These are phyloP conservation scores for Athalia circularis DNA, from an alignment of 2,888 invertebrate species.

Conservation along the genomic window DNA sequence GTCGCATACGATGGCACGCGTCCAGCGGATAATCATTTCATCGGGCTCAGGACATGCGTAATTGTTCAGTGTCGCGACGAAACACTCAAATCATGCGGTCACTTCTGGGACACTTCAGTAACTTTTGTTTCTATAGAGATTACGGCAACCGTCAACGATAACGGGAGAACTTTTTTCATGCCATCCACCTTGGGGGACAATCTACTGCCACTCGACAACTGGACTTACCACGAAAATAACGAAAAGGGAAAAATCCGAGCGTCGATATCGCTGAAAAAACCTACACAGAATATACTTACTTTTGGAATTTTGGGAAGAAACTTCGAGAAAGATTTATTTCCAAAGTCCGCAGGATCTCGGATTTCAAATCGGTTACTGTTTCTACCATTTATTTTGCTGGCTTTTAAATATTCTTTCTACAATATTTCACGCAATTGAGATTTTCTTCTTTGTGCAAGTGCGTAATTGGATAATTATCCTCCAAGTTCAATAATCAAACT, in stretches of 20 bases:
- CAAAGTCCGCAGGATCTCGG: not conserved
- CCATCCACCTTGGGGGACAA: conserved; percentile 53
- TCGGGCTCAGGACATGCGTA: conserved; percentile 64
- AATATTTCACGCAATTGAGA: too few species aligned
- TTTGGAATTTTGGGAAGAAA: conserved; percentile 61
- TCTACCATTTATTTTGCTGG: not conserved
- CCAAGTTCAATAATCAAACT: too few species aligned
- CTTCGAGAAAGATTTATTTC: conserved; percentile 45
- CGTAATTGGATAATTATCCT: too few species aligned
- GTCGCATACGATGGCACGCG: conserved; percentile 65
- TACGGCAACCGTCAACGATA: conserved; percentile 54
- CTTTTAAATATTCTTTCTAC: not conserved
- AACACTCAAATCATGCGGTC: conserved; percentile 62
- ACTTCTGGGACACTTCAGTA: conserved; percentile 46
- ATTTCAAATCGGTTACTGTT: not conserved
- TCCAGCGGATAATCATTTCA: conserved; percentile 48
- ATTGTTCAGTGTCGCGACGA: conserved; percentile 66
- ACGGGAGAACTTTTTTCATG: conserved; percentile 53
- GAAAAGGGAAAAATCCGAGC: conserved; percentile 48
- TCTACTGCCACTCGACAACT: conserved; percentile 55
- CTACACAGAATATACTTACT: conserved; percentile 56
- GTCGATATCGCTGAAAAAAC: conserved; percentile 50
- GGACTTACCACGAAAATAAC: conserved; percentile 51
- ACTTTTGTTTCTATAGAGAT: conserved; percentile 57
- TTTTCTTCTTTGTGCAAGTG: too few species aligned